Evolutionary conservation across 92 coral and sea anemone species (phyloP), one percentile per base, ranked within the genome.

Genomic region (Galaxea fascicularis): DNA sequence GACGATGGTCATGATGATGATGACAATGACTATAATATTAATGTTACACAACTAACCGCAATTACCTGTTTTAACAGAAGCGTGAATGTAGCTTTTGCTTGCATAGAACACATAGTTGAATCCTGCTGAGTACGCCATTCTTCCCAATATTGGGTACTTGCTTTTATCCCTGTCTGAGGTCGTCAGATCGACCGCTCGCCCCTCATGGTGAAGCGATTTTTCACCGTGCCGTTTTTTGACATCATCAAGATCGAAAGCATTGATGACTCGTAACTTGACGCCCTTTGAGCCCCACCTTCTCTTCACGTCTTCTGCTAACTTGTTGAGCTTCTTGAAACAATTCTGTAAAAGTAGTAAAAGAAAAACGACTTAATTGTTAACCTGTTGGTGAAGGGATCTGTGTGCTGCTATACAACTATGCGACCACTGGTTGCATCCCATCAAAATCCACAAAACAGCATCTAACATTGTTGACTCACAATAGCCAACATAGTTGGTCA

Each of bases 31-130:
- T 2, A 6, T 35, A 35, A 35, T 65, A 20, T 6, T 9, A 21
- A 24, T 45, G 51, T 30, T 31, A 70, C 4, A 11, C 60, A 41
- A 45, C 8, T 8, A 20, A 47, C 4, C 30, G 11, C 5, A 51
- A 29, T 21, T 75, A 94, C 98, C 95, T 59, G 94, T 79, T 78
- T 90, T 93, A 28, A 94, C 98, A 14, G 98, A 94, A 1, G 93
- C 98, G 66, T 94, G 98, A 28, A 94, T 85, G 83, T 86, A 93
- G 29, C 87, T 79, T 80, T 51, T 93, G 59, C 84, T 82, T 12
- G 87, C 84, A 30, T 92, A 94, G n/a, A 57, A 49, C 14, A 94
- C 98, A 95, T 95, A 94, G 53, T 94, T 93, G 25, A 94, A 94
- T 0, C 95, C 95, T 5, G 98, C 95, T 6, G 90, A 68, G 69